Conservation (phyloP, 2,888 invertebrate species). For the Folsomia candida region DNA sequence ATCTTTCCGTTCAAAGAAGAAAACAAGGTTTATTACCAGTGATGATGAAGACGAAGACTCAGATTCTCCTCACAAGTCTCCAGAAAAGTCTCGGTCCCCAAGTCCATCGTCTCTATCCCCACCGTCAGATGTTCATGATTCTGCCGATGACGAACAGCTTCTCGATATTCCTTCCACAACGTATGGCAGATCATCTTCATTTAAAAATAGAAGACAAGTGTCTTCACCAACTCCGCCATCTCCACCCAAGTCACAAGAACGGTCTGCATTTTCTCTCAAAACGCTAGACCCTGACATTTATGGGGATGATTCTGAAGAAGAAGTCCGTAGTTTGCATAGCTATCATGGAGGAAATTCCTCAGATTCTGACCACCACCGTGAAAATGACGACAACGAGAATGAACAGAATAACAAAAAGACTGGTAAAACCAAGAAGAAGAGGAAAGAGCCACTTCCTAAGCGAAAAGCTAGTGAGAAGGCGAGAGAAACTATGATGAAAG, state of each 20-base stretch:
- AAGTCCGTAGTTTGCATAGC: not conserved
- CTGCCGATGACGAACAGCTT: not conserved
- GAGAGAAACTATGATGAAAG: not conserved
- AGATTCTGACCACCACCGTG: not conserved
- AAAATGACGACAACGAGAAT: too few relatives aligned
- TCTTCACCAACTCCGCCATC: too few relatives aligned
- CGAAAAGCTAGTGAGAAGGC: not conserved
- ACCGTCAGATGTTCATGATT: not conserved
- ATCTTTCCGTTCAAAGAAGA: too few relatives aligned
- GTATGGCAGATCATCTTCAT: too few relatives aligned
- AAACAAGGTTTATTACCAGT: too few relatives aligned
- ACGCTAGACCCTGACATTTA: not conserved
- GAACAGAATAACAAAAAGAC: not conserved
- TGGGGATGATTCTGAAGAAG: not conserved
- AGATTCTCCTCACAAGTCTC: too few relatives aligned
- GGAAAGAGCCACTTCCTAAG: not conserved
- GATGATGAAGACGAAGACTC: too few relatives aligned
- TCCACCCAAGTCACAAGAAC: too few relatives aligned
- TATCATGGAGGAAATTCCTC: not conserved
- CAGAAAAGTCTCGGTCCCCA: too few relatives aligned
- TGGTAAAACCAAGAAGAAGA: not conserved
- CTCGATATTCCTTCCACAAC: not conserved
- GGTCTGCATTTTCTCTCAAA: not conserved
- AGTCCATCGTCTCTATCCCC: not conserved
- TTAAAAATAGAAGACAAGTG: too few relatives aligned